Percentiles rank a stretch among this genome's conserved stretches.
phyloP scores from a whole-genome alignment of 2,888 invertebrate genomes.

The Apodemia mormo region DNA sequence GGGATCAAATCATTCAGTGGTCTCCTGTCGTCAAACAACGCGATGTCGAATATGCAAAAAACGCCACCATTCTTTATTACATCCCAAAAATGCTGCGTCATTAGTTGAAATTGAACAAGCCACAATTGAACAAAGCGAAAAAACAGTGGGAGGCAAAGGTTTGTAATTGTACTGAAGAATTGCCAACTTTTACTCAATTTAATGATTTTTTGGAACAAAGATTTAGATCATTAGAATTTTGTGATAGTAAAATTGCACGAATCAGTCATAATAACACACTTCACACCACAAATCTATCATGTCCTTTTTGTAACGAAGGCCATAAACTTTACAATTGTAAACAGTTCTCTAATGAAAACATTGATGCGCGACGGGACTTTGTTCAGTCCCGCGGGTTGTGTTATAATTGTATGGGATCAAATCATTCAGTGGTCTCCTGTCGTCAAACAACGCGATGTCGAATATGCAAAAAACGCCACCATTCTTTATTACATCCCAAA shows the following conservation, averaged over 20 bases:
- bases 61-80: conserved; percentile 36
- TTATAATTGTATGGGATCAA: conserved; percentile 38
- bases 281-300: conserved; percentile 24
- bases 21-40: conserved; percentile 28
- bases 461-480: conserved; percentile 34
- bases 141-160: conserved; percentile 36
- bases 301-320: conserved; percentile 36
- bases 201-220: conserved; percentile 33
- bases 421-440: conserved; percentile 37
- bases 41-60: conserved; percentile 33
- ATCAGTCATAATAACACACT: conserved; percentile 17
- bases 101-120: conserved; percentile 16
- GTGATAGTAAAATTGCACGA: conserved; percentile 12
- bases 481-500: conserved; percentile 35
- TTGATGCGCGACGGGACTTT: conserved; percentile 29
- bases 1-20: conserved; percentile 35
- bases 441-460: conserved; percentile 27
- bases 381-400: conserved; percentile 34
- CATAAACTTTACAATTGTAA: conserved; percentile 39
- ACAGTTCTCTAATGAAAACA: conserved; percentile 30
- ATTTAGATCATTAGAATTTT: conserved; percentile 37
- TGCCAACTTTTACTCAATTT: conserved; percentile 37
- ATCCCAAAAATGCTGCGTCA: conserved; percentile 27
- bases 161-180: conserved; percentile 28
- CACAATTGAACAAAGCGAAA: too few species aligned